A percentile compares a stretch with the other conserved stretches of the same genome.
Conservation (phyloP, 2,888 invertebrate species). For the Mythimna loreyi region DNA sequence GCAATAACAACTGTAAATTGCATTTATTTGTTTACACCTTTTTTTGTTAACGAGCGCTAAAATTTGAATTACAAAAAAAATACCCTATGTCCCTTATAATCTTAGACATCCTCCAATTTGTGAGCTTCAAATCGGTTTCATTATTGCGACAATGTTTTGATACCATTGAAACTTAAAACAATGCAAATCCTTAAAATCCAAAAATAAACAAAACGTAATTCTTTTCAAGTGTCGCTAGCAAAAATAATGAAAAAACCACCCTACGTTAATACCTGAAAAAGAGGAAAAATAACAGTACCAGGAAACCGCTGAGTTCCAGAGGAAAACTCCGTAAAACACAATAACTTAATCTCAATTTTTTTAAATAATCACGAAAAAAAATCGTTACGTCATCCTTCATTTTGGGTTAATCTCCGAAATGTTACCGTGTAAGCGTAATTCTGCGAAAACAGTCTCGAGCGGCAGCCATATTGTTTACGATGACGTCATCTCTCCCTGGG, state of each 20-base stretch:
- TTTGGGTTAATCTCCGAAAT: slow-evolving; percentile 62
- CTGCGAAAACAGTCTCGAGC: slow-evolving; percentile 62
- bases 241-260: neutral
- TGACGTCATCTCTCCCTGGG: slow-evolving; percentile 67
- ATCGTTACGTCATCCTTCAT: slow-evolving; percentile 57
- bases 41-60: too few relatives aligned
- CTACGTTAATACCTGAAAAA: neutral
- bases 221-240: too few relatives aligned
- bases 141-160: too few relatives aligned
- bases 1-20: too few relatives aligned
- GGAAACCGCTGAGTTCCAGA: slow-evolving; percentile 13
- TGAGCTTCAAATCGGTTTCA: too few relatives aligned
- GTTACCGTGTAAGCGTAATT: slow-evolving; percentile 63
- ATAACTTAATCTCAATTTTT: slow-evolving; percentile 24
- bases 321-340: neutral
- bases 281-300: neutral
- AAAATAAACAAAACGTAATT: too few relatives aligned
- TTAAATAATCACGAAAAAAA: slow-evolving; percentile 31
- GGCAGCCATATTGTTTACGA: slow-evolving; percentile 70
- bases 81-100: too few relatives aligned
- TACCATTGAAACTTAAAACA: too few relatives aligned
- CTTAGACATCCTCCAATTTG: too few relatives aligned
- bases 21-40: too few relatives aligned
- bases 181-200: too few relatives aligned
- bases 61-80: too few relatives aligned